Evolutionary conservation across 2,113 vertebrate genomes (phyloP).

Genomic region (Ranitomeya imitator): DNA sequence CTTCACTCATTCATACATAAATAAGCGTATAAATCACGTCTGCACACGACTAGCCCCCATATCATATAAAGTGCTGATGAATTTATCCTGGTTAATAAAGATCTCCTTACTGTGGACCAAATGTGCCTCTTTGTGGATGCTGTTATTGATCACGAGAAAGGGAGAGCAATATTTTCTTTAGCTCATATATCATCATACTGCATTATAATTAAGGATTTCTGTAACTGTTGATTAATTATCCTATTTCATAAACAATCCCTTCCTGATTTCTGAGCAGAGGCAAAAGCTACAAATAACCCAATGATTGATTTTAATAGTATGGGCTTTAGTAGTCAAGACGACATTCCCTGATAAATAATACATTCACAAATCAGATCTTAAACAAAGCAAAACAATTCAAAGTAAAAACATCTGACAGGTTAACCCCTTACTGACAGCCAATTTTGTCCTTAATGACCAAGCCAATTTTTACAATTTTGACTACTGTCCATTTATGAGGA

Average conservation of each 20-base stretch:
- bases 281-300: background rate
- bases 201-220: conserved; percentile 32
- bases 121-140: conserved; percentile 1
- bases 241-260: conserved; percentile 41
- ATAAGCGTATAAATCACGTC: conserved; percentile 27
- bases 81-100: background rate
- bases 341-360: conserved; percentile 18
- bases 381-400: conserved; percentile 9
- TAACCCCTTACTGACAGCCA: background rate
- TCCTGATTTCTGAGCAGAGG: conserved; percentile 34
- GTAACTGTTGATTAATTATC: conserved; percentile 33
- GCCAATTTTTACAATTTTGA: no score
- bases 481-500: no score
- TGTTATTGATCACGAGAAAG: conserved; percentile 20
- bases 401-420: background rate
- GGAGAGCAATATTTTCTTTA: conserved; percentile 32
- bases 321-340: conserved; percentile 6
- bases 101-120: background rate
- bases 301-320: background rate
- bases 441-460: no score
- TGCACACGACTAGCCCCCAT: background rate
- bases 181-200: conserved; percentile 34
- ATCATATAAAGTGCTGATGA: background rate
- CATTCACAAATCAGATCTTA: background rate
- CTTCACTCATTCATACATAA: conserved; percentile 29